Evolutionary conservation across 2,888 invertebrate species (phyloP).

Genomic region (Mactromeris polynyma): DNA sequence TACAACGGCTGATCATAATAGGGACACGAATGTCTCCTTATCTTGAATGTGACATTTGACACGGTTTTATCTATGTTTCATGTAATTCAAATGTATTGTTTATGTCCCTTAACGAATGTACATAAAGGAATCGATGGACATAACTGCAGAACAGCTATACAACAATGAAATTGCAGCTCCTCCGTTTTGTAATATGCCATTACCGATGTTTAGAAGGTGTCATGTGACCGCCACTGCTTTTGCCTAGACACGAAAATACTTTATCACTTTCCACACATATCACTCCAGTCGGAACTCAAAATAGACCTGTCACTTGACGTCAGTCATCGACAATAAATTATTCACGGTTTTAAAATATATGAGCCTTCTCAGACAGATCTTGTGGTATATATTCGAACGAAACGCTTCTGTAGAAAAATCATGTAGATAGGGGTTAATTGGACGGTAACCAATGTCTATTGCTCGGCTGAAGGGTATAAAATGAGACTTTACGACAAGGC

Average conservation of each 20-base stretch:
- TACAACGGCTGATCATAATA: too few species aligned
- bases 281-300: not conserved
- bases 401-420: not conserved
- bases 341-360: constrained; percentile 13
- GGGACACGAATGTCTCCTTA: too few species aligned
- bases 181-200: not conserved
- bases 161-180: too few species aligned
- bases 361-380: not conserved
- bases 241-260: not conserved
- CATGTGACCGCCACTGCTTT: not conserved
- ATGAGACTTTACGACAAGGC: not conserved
- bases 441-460: not conserved
- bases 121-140: too few species aligned
- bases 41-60: too few species aligned
- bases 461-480: not conserved
- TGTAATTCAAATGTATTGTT: too few species aligned
- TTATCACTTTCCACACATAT: not conserved
- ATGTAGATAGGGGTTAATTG: constrained; percentile 1
- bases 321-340: not conserved
- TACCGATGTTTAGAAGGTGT: not conserved
- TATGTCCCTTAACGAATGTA: too few species aligned
- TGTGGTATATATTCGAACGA: not conserved
- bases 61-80: too few species aligned
- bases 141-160: too few species aligned
- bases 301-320: constrained; percentile 12